phyloP scores from a whole-genome alignment of 2,797 vertebrate species.

The Parambassis ranga region DNA sequence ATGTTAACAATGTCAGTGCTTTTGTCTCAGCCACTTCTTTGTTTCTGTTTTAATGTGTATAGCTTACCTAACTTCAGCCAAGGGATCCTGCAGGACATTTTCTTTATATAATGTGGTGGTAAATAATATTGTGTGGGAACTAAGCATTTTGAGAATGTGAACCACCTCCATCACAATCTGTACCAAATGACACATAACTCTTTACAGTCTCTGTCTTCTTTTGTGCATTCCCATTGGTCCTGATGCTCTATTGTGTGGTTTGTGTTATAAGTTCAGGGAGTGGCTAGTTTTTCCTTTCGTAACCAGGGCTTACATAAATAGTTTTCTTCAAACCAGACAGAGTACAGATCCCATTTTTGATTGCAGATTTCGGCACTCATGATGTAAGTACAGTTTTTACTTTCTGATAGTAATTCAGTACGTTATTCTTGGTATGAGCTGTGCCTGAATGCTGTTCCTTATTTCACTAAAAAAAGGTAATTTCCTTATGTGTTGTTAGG shows the following conservation, averaged over 20 bases:
- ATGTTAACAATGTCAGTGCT: no score
- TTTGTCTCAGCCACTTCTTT: not conserved
- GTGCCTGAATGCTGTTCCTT: not conserved
- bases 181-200: not conserved
- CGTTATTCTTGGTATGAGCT: not conserved
- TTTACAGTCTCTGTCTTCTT: not conserved
- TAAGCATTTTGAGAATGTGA: not conserved
- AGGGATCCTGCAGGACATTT: not conserved
- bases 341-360: not conserved
- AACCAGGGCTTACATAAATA: slow-evolving; percentile 56
- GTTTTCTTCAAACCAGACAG: not conserved
- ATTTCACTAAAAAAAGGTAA: not conserved
- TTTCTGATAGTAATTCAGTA: not conserved
- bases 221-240: slow-evolving; percentile 11
- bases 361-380: not conserved
- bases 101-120: not conserved
- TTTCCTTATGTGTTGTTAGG: slow-evolving; percentile 57
- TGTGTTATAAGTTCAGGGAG: slow-evolving; percentile 48
- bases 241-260: slow-evolving; percentile 11
- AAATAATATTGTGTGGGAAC: slow-evolving; percentile 28
- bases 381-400: slow-evolving; percentile 64
- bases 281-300: slow-evolving; percentile 49
- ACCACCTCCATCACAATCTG: not conserved
- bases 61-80: no score
- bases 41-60: not conserved